Conservation (phyloP, 2,888 invertebrate species). For the Artemia sinica region DNA sequence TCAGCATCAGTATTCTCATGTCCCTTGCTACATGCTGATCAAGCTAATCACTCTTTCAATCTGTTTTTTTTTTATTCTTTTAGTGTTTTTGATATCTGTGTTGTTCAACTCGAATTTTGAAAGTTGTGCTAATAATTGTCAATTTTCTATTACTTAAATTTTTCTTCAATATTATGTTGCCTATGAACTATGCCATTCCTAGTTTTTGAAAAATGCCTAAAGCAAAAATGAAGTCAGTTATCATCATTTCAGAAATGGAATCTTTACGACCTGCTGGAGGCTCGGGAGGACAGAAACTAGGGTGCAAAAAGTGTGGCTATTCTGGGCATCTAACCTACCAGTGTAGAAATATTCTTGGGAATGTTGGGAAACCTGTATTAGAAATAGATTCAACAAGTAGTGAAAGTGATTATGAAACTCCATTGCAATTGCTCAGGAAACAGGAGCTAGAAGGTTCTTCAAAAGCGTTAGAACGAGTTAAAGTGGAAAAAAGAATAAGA, state of each 20-base stretch:
- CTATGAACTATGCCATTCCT: too few relatives aligned
- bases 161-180: too few relatives aligned
- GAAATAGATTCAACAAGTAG: slow-evolving; percentile 90
- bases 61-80: too few relatives aligned
- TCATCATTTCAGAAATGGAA: not conserved
- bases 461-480: slow-evolving; percentile 33
- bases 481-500: slow-evolving; percentile 40
- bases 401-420: slow-evolving; percentile 56
- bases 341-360: slow-evolving; percentile 85
- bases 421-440: slow-evolving; percentile 57
- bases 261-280: slow-evolving; percentile 31
- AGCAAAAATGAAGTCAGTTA: too few relatives aligned
- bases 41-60: too few relatives aligned
- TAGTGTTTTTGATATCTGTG: too few relatives aligned
- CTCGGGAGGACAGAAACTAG: slow-evolving; percentile 58
- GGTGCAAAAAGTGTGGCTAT: slow-evolving; percentile 89
- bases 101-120: too few relatives aligned
- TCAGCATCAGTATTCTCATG: too few relatives aligned
- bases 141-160: too few relatives aligned
- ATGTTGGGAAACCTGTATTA: slow-evolving; percentile 73
- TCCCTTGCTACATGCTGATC: too few relatives aligned
- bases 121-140: too few relatives aligned
- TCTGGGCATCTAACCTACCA: slow-evolving; percentile 90
- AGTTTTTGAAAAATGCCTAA: too few relatives aligned
- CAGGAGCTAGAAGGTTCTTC: slow-evolving; percentile 41